phyloP scores from a whole-genome alignment of 2,888 invertebrate genomes.

The Orthosia gothica region DNA sequence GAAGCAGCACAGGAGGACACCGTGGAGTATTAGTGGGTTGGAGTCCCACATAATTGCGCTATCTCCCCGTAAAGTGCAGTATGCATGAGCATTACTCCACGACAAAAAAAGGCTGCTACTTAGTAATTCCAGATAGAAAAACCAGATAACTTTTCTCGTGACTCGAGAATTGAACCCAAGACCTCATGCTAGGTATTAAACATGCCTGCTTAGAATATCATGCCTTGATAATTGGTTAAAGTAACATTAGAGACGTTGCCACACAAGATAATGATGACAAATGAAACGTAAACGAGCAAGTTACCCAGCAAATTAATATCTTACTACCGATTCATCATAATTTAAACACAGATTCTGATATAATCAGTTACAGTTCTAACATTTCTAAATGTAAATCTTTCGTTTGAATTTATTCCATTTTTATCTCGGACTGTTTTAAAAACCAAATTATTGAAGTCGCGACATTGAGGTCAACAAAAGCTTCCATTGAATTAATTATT shows the following conservation, averaged over 20 bases:
- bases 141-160: too few species aligned
- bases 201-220: neutral
- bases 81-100: too few species aligned
- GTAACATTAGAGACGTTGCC: neutral
- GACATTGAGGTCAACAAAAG: constrained; percentile 60
- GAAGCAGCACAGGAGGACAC: too few species aligned
- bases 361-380: constrained; percentile 2
- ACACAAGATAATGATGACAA: constrained; percentile 25
- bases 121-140: too few species aligned
- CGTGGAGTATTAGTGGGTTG: too few species aligned
- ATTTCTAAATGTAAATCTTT: constrained; percentile 16
- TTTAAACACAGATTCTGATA: constrained; percentile 7
- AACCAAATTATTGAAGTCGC: constrained; percentile 55
- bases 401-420: constrained; percentile 23
- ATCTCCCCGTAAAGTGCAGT: too few species aligned
- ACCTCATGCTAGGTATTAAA: neutral
- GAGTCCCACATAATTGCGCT: too few species aligned
- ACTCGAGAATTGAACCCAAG: too few species aligned
- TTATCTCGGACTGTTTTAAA: constrained; percentile 55
- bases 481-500: constrained; percentile 75
- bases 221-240: too few species aligned
- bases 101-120: too few species aligned
- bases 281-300: neutral
- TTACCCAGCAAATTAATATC: neutral
- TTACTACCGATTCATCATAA: constrained; percentile 23